These are phyloP conservation scores for Volucella bombylans DNA, from an alignment of 2,888 invertebrate genomes.

Conservation along the genomic window DNA sequence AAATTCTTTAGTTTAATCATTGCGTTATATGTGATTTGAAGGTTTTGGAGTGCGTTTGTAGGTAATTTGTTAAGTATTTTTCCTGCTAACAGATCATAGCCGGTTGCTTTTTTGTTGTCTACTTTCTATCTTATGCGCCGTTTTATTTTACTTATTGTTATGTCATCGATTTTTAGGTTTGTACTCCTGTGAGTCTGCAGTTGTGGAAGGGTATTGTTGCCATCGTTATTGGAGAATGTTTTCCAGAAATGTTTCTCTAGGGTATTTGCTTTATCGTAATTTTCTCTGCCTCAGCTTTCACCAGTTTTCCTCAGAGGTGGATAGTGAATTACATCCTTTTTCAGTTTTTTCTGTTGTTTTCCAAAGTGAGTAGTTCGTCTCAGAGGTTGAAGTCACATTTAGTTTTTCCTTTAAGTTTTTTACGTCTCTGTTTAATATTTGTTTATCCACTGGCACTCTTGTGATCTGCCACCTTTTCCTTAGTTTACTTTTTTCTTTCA, in stretches of 20 bases:
- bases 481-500: not conserved
- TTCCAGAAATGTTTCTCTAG: not conserved
- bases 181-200: not conserved
- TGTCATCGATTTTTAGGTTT: constrained; percentile 1
- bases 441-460: not conserved
- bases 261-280: not conserved
- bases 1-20: not conserved
- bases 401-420: not conserved
- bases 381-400: not conserved
- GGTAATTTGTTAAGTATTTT: constrained; percentile 9
- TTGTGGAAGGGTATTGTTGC: not conserved
- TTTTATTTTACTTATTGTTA: constrained; percentile 17
- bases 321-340: not conserved
- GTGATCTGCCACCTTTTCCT: too few species aligned
- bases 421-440: not conserved
- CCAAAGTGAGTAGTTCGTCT: constrained; percentile 2
- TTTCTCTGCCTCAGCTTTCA: not conserved
- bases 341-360: not conserved
- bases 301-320: not conserved
- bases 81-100: not conserved
- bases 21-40: not conserved
- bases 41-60: constrained; percentile 1
- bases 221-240: not conserved
- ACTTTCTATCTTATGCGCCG: constrained; percentile 5
- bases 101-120: not conserved